phyloP scores from a whole-genome alignment of 2,113 vertebrate genomes.

The Planiliza haematocheilus region DNA sequence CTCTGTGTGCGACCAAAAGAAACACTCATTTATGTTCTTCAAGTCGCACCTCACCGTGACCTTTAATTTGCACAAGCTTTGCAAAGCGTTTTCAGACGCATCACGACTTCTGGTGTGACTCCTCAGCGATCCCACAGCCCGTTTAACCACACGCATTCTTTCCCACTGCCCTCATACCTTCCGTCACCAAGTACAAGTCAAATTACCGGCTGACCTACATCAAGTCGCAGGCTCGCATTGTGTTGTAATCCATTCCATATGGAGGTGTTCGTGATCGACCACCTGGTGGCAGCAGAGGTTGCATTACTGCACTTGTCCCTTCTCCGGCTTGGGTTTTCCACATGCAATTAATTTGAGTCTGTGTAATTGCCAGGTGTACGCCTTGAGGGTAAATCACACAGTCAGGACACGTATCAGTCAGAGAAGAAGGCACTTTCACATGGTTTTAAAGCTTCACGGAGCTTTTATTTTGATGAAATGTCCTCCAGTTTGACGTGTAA shows the following conservation, averaged over 20 bases:
- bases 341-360: not conserved
- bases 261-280: conserved; percentile 13
- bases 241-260: conserved; percentile 46
- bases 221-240: not conserved
- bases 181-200: not conserved
- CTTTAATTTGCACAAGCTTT: no score
- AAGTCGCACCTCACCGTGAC: no score
- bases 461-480: no score
- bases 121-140: not conserved
- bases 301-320: not conserved
- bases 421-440: no score
- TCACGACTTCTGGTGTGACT: no score
- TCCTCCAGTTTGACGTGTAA: no score
- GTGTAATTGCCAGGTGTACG: not conserved
- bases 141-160: conserved; percentile 18
- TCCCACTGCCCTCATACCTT: conserved; percentile 13
- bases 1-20: not conserved
- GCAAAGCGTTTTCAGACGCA: no score
- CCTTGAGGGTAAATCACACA: no score
- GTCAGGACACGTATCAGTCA: no score
- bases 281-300: conserved; percentile 57
- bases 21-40: no score
- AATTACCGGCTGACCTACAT: conserved; percentile 20
- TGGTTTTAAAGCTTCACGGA: no score
- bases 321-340: not conserved